Conservation (phyloP, 1,140 invertebrate genomes). For the Tetramorium alpestre region DNA sequence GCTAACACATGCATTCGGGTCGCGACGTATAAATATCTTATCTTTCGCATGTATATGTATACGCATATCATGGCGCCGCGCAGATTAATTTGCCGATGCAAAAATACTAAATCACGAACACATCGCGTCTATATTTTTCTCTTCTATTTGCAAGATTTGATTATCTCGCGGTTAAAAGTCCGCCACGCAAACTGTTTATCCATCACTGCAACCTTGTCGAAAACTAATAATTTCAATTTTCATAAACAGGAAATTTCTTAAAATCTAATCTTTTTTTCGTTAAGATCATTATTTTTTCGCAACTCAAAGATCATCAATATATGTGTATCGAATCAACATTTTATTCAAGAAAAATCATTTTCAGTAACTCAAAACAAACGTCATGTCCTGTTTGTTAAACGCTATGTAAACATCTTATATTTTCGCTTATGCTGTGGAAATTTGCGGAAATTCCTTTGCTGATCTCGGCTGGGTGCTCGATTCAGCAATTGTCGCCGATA, state of each 20-base stretch:
- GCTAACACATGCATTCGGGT: constrained; percentile 52
- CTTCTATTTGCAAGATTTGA: background rate
- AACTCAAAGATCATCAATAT: background rate
- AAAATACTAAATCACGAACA: background rate
- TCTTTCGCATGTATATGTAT: background rate
- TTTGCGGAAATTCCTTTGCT: background rate
- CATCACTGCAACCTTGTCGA: background rate
- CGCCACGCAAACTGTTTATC: background rate
- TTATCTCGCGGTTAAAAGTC: constrained; percentile 9
- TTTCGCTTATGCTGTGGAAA: background rate
- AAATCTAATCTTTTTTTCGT: background rate
- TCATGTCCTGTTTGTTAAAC: background rate
- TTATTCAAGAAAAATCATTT: constrained; percentile 2
- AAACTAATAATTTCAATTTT: background rate
- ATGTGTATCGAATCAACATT: background rate
- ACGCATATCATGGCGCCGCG: background rate
- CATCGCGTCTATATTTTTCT: background rate
- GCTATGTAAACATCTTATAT: background rate
- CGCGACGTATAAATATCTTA: constrained; percentile 56
- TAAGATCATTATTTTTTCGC: background rate
- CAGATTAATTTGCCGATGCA: constrained; percentile 23
- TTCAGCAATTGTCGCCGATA: constrained; percentile 47
- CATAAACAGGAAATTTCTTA: background rate
- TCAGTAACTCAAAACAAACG: background rate
- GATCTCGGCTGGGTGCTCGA: background rate